Percentiles rank a stretch among this genome's conserved stretches.
These are phyloP conservation scores for Catostomus latipinnis DNA, from an alignment of 2,797 vertebrate genomes.

Conservation along the genomic window DNA sequence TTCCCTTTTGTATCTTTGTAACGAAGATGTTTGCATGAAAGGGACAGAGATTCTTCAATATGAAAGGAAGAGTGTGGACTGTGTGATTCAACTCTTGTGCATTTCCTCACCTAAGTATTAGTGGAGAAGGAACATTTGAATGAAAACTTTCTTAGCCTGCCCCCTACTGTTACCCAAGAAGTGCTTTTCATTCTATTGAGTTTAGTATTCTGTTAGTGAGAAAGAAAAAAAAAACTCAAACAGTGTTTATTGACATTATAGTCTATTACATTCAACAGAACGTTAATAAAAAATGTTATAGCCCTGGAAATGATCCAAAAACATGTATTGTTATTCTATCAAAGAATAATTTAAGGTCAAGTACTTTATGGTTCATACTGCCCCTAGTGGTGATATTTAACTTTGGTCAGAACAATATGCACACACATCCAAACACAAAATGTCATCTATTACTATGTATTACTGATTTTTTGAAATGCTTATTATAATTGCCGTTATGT, in stretches of 20 bases:
- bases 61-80: background rate
- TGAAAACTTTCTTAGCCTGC: conserved; percentile 85
- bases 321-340: conserved; percentile 55
- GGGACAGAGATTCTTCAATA: background rate
- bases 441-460: background rate
- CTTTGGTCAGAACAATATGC: conserved; percentile 43
- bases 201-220: conserved; percentile 6
- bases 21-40: background rate
- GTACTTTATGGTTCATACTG: conserved; percentile 83
- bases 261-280: conserved; percentile 45
- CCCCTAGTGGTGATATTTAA: conserved; percentile 69
- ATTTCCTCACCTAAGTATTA: conserved; percentile 52
- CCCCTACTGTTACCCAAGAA: conserved; percentile 82
- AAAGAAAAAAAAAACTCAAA: background rate
- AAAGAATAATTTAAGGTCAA: conserved; percentile 62
- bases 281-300: conserved; percentile 54
- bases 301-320: conserved; percentile 54
- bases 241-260: conserved; percentile 55
- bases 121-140: conserved; percentile 77
- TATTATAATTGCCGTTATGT: background rate
- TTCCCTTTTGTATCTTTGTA: background rate
- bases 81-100: background rate
- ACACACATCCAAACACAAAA: background rate
- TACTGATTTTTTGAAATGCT: background rate
- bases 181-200: conserved; percentile 71